A percentile compares a stretch with the other conserved stretches of the same genome.
Evolutionary conservation across 1,140 invertebrate genomes (phyloP).

Genomic region (Augochlora pura): DNA sequence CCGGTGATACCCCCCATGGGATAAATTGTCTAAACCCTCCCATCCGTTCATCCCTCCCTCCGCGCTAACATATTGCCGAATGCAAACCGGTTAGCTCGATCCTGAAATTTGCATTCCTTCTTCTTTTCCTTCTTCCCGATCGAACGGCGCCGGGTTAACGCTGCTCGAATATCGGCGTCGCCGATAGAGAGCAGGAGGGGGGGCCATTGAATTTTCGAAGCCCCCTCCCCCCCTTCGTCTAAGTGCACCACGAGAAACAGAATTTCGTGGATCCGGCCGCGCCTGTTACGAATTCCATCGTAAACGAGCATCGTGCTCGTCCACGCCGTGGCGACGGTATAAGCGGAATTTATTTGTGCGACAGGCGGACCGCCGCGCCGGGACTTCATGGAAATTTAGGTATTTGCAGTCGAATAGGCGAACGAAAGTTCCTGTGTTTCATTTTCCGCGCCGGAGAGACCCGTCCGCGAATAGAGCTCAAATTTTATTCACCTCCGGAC

Average conservation of each 20-base stretch:
- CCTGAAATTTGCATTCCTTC: slow-evolving; percentile 42
- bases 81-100: slow-evolving; percentile 46
- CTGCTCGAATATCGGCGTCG: slow-evolving; percentile 22
- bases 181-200: too few relatives aligned
- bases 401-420: too few relatives aligned
- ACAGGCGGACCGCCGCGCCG: too few relatives aligned
- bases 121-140: slow-evolving; percentile 9
- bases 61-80: slow-evolving; percentile 46
- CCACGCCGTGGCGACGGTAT: too few relatives aligned
- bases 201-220: slow-evolving; percentile 34
- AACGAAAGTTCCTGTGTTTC: too few relatives aligned
- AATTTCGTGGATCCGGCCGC: neutral
- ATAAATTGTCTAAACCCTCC: slow-evolving; percentile 56
- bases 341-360: too few relatives aligned
- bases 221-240: too few relatives aligned
- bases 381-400: too few relatives aligned
- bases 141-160: slow-evolving; percentile 21
- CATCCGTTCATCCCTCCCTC: slow-evolving; percentile 7
- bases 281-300: neutral
- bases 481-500: too few relatives aligned
- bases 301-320: too few relatives aligned
- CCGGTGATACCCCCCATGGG: slow-evolving; percentile 54
- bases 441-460: too few relatives aligned
- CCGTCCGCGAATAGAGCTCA: too few relatives aligned
- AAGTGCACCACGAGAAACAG: slow-evolving; percentile 9